These are phyloP conservation scores for Cottus gobio DNA, from an alignment of 2,113 vertebrate genomes.

Conservation along the genomic window DNA sequence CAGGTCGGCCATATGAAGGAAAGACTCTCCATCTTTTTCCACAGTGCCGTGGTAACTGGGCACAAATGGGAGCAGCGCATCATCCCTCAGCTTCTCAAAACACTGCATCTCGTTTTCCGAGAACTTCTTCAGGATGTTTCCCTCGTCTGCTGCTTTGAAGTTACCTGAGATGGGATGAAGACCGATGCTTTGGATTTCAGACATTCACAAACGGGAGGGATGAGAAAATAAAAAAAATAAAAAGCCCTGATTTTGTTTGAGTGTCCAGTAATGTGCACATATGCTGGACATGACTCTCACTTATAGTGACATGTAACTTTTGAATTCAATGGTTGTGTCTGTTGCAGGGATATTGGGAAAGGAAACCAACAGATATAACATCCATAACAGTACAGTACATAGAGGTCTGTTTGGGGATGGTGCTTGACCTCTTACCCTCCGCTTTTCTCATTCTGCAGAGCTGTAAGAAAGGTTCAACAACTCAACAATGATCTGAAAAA, in stretches of 20 bases:
- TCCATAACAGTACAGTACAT: neutral
- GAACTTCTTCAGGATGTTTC: constrained; percentile 94
- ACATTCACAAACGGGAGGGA: neutral
- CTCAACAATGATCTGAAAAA: neutral
- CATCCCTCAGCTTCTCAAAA: constrained; percentile 88
- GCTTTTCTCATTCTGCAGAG: neutral
- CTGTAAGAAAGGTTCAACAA: neutral
- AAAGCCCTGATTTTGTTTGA: neutral
- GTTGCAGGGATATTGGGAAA: neutral
- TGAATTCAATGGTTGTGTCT: neutral
- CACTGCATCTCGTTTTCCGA: constrained; percentile 93
- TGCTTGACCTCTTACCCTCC: neutral
- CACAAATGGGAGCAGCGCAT: constrained; percentile 86
- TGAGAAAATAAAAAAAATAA: neutral
- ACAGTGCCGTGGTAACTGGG: constrained; percentile 92
- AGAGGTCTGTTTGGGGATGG: neutral
- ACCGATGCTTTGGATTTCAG: neutral
- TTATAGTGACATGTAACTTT: neutral
- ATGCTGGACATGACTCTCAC: neutral
- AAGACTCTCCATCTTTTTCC: constrained; percentile 92
- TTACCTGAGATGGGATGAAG: constrained; percentile 83
- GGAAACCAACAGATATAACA: neutral
- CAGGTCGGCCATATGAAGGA: constrained; percentile 93
- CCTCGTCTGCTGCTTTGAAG: constrained; percentile 94
- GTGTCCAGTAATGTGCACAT: neutral